phyloP scores from a whole-genome alignment of 2,797 vertebrate species.

The Pseudochirops cupreus region DNA sequence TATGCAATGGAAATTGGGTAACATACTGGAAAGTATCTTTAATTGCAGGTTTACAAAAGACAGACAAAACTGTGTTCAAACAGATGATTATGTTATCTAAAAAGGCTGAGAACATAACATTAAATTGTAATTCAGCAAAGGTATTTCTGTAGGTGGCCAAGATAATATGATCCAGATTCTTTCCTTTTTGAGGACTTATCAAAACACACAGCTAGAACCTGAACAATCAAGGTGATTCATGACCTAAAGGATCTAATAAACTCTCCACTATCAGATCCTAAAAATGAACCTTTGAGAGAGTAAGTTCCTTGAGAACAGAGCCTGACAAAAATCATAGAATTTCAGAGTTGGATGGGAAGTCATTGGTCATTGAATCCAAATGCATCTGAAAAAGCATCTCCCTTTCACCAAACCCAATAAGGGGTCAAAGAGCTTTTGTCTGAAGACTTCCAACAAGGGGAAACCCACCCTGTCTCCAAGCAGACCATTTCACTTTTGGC shows the following conservation, averaged over 20 bases:
- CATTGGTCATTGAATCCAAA: neutral
- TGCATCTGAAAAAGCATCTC: neutral
- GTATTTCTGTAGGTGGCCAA: constrained; percentile 4
- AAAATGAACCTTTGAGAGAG: neutral
- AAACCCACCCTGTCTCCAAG: neutral
- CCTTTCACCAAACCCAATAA: neutral
- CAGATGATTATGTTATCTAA: neutral
- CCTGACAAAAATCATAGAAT: neutral
- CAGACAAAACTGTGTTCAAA: neutral
- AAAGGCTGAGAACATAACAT: neutral
- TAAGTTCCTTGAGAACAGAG: neutral
- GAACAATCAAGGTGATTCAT: neutral
- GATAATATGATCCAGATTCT: neutral
- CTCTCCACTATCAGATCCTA: neutral
- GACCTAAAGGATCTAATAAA: neutral
- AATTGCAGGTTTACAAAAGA: neutral
- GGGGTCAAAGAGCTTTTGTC: neutral
- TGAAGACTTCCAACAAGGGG: neutral
- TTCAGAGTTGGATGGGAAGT: neutral
- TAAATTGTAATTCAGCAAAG: neutral
- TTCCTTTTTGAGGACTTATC: neutral
- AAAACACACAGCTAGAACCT: neutral
- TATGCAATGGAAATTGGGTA: neutral
- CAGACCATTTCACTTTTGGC: neutral
- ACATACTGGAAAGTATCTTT: neutral